These are phyloP conservation scores for Gorsachius goisagi DNA, from an alignment of 2,113 vertebrate genomes.

Conservation along the genomic window DNA sequence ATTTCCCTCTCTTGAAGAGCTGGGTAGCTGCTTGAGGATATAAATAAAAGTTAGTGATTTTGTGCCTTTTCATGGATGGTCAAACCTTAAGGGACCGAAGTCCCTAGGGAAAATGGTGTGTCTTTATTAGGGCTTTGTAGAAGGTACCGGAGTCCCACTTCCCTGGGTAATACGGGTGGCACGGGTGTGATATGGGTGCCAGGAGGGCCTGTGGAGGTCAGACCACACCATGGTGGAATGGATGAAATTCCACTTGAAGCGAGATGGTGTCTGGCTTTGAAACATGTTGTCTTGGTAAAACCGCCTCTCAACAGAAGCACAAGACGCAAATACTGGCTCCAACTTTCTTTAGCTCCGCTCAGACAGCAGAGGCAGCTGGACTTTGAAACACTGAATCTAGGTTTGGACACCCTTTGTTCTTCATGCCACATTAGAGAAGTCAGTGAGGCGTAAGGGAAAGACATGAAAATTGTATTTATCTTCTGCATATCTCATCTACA, in stretches of 20 bases:
- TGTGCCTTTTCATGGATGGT: background rate
- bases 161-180: fast-evolving
- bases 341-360: background rate
- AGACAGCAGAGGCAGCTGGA: background rate
- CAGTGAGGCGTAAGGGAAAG: background rate
- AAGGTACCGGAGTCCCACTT: background rate
- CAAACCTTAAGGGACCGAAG: background rate
- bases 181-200: fast-evolving
- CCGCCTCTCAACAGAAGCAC: background rate
- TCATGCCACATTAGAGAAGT: background rate
- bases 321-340: background rate
- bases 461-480: conserved; percentile 29
- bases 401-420: background rate
- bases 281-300: background rate
- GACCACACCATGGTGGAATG: background rate
- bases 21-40: background rate
- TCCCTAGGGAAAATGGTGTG: background rate
- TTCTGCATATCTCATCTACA: background rate
- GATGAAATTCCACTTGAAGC: background rate
- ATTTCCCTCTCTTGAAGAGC: background rate
- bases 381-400: background rate
- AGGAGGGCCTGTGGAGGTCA: background rate
- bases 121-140: background rate
- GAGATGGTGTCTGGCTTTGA: background rate
- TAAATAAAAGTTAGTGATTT: background rate